These are phyloP conservation scores for Amblyteles armatorius DNA, from an alignment of 2,888 invertebrate species.

Conservation along the genomic window DNA sequence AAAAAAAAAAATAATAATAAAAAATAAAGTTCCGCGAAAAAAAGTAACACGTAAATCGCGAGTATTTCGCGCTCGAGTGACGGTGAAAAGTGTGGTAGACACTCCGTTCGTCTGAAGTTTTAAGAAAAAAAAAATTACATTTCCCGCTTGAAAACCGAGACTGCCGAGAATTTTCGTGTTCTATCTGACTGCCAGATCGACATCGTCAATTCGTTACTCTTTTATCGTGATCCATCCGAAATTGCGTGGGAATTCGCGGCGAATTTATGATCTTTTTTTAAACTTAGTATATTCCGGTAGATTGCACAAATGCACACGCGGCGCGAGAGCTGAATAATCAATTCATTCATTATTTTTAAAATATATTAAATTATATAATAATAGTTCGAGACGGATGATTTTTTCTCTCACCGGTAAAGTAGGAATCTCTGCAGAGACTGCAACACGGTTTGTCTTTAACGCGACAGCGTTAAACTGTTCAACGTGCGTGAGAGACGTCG, in stretches of 20 bases:
- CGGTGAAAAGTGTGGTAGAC: background rate
- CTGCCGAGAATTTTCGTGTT: background rate
- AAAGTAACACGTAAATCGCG: background rate
- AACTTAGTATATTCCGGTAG: no score
- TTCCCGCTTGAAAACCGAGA: background rate
- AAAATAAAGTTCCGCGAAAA: background rate
- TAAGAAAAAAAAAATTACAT: background rate
- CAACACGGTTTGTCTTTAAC: slow-evolving; percentile 9
- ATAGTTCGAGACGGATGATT: background rate
- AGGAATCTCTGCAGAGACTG: background rate
- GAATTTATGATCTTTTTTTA: no score
- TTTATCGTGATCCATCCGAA: no score
- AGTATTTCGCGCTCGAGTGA: background rate
- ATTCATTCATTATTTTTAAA: no score
- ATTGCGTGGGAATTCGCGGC: no score
- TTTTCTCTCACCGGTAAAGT: background rate
- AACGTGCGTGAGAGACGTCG: slow-evolving; percentile 27
- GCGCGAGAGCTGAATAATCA: no score
- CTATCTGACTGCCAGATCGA: no score
- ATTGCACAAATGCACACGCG: no score
- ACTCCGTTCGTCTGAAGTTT: background rate
- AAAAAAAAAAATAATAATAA: background rate
- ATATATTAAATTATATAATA: no score
- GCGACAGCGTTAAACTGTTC: slow-evolving; percentile 8
- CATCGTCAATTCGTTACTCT: no score